Conservation (phyloP, 2,113 vertebrate species). For the Pedetes capensis region DNA sequence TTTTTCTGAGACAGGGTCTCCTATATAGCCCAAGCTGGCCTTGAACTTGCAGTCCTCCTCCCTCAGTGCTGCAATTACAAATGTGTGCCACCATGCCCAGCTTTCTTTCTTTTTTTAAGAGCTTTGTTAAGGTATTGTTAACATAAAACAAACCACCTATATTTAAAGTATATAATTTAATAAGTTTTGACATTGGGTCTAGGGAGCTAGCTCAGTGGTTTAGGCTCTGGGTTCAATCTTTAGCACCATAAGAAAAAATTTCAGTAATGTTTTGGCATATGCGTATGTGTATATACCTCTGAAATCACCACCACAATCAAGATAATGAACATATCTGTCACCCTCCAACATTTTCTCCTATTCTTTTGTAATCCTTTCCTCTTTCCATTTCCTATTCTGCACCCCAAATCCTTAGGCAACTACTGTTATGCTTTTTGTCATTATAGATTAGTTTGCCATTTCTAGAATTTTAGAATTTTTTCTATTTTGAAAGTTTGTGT, state of each 20-base stretch:
- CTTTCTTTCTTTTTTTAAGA: neutral
- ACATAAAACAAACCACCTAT: neutral
- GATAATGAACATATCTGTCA: neutral
- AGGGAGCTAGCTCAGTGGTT: no score
- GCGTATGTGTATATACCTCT: neutral
- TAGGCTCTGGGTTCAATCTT: no score
- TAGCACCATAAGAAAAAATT: no score
- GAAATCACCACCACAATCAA: neutral
- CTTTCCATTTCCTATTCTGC: neutral
- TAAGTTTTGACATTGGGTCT: neutral
- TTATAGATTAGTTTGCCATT: neutral
- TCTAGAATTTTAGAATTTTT: slow-evolving; percentile 19
- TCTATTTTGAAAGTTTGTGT: no score
- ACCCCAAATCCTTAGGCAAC: neutral
- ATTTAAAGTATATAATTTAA: neutral
- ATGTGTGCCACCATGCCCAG: no score
- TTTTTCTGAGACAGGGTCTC: no score
- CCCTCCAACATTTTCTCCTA: neutral
- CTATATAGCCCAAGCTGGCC: no score
- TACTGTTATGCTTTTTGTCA: neutral
- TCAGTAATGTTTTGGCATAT: neutral
- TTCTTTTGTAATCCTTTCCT: neutral
- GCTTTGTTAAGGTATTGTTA: neutral
- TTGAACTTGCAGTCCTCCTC: no score
- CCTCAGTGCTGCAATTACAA: no score